phyloP scores from a whole-genome alignment of 2,888 invertebrate species.

The Tinea trinotella region DNA sequence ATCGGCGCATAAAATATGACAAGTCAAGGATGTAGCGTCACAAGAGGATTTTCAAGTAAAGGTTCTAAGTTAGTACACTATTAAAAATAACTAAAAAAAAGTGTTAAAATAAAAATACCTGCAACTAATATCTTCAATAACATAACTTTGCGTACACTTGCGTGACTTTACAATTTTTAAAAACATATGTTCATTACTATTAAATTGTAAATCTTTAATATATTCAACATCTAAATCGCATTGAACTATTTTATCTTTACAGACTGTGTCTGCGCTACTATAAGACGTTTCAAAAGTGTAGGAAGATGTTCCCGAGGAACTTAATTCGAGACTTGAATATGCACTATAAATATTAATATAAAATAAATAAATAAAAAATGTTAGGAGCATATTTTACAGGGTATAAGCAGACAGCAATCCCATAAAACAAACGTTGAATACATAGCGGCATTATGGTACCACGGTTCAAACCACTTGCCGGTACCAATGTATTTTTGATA shows the following conservation, averaged over 20 bases:
- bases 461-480: too few species aligned
- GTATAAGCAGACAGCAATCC: too few species aligned
- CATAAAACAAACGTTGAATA: too few species aligned
- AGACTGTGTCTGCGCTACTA: background rate
- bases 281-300: background rate
- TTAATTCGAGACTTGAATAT: background rate
- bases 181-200: constrained; percentile 36
- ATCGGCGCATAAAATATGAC: too few species aligned
- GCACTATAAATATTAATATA: background rate
- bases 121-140: constrained; percentile 52
- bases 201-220: constrained; percentile 50
- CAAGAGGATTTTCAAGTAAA: background rate
- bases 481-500: too few species aligned
- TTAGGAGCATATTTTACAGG: too few species aligned
- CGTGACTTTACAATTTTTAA: constrained; percentile 38
- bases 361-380: too few species aligned
- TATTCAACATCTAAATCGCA: constrained; percentile 50
- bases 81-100: background rate
- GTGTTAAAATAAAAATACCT: too few species aligned
- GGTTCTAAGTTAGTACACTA: background rate
- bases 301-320: background rate
- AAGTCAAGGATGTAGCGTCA: too few species aligned
- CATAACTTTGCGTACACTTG: constrained; percentile 38
- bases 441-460: too few species aligned
- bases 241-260: constrained; percentile 40